Conservation (phyloP, 2,888 invertebrate genomes). For the Globia sparganii region DNA sequence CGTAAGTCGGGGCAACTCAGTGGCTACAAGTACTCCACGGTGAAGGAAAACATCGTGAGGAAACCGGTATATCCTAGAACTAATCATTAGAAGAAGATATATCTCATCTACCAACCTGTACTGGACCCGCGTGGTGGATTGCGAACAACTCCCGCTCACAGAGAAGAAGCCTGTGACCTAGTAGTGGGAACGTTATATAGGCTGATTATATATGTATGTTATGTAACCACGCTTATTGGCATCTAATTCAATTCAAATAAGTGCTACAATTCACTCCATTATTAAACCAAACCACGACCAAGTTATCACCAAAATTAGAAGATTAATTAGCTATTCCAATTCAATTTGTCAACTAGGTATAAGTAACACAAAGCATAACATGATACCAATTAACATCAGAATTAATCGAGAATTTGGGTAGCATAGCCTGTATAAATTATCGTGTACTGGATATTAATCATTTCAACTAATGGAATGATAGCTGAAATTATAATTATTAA, state of each 20-base stretch:
- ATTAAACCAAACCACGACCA: neutral
- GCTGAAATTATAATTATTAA: conserved; percentile 2
- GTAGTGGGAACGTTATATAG: neutral
- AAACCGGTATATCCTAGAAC: neutral
- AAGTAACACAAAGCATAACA: conserved; percentile 31
- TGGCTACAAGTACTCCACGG: neutral
- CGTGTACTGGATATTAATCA: conserved; percentile 22
- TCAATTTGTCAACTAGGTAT: conserved; percentile 40
- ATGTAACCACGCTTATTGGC: too few species aligned
- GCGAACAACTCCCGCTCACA: too few species aligned
- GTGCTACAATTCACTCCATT: neutral
- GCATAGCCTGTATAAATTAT: conserved; percentile 26
- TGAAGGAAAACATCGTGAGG: neutral
- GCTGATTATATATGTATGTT: too few species aligned
- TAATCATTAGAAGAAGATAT: neutral
- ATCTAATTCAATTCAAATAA: neutral
- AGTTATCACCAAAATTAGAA: conserved; percentile 13
- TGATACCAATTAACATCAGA: conserved; percentile 41
- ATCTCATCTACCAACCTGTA: too few species aligned
- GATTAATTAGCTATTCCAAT: neutral
- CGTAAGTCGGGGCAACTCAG: neutral
- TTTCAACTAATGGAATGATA: conserved; percentile 8
- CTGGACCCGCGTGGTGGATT: too few species aligned
- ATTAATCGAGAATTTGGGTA: conserved; percentile 49
- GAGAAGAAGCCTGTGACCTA: too few species aligned